These are phyloP conservation scores for Hoplostethus atlanticus DNA, from an alignment of 2,797 vertebrate genomes.

Conservation along the genomic window DNA sequence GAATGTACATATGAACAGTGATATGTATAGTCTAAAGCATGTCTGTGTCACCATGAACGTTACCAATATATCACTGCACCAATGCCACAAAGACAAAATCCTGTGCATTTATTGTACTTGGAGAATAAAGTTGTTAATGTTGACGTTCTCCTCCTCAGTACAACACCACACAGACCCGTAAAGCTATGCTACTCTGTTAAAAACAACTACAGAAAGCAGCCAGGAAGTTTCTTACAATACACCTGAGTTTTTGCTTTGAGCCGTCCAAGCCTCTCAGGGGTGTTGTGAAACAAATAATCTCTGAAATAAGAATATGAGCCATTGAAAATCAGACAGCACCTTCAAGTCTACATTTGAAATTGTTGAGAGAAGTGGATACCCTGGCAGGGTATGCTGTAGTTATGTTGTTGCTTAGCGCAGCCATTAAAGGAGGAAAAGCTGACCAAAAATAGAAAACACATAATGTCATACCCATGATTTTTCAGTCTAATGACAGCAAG, in stretches of 20 bases:
- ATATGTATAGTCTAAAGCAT: background rate
- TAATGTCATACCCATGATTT: no score
- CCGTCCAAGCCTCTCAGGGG: background rate
- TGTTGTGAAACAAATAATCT: conserved; percentile 9
- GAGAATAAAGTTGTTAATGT: conserved; percentile 11
- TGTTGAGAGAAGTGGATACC: background rate
- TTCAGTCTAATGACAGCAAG: no score
- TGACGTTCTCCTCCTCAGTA: background rate
- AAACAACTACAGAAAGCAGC: background rate
- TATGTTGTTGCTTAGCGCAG: no score
- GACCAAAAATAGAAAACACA: no score
- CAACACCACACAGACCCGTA: background rate
- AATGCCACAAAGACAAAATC: conserved; percentile 13
- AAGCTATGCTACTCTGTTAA: conserved; percentile 2
- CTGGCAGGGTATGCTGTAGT: no score
- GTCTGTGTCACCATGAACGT: conserved; percentile 7
- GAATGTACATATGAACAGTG: conserved; percentile 19
- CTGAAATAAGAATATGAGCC: conserved; percentile 1
- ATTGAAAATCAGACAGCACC: background rate
- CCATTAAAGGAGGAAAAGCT: no score
- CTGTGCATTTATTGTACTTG: conserved; percentile 19
- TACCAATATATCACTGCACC: conserved; percentile 27
- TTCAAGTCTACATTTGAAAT: background rate
- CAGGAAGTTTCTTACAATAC: background rate
- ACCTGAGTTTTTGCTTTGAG: background rate